These are phyloP conservation scores for Procambarus clarkii DNA, from an alignment of 1,140 invertebrate genomes.

Conservation along the genomic window DNA sequence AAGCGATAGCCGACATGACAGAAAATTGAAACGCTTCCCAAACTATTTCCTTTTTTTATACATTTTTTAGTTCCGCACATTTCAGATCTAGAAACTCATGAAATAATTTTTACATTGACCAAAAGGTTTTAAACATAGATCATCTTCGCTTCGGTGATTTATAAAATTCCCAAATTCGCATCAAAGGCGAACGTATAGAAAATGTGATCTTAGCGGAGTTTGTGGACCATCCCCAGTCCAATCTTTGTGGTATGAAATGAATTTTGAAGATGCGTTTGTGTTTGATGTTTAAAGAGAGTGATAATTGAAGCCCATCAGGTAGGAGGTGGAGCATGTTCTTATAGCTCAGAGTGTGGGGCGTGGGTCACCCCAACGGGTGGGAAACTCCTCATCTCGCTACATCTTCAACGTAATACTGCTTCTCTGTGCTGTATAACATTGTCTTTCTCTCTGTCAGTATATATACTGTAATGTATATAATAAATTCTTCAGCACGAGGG, in stretches of 20 bases:
- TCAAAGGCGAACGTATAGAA: not conserved
- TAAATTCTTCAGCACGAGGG: too few species aligned
- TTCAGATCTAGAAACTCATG: not conserved
- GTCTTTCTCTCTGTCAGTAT: too few species aligned
- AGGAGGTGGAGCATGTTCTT: too few species aligned
- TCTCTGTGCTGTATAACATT: too few species aligned
- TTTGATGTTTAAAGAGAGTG: not conserved
- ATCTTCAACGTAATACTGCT: too few species aligned
- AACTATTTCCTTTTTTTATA: not conserved
- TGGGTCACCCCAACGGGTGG: too few species aligned
- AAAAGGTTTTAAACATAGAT: not conserved
- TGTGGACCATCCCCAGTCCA: not conserved
- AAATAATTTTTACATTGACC: not conserved
- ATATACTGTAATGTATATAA: too few species aligned
- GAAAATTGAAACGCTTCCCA: not conserved
- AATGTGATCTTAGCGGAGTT: not conserved
- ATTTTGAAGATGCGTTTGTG: not conserved
- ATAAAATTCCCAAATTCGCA: not conserved
- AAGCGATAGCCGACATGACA: not conserved
- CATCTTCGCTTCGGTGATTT: not conserved
- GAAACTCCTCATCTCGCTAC: too few species aligned
- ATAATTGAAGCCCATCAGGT: not conserved
- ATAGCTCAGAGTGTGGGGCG: too few species aligned
- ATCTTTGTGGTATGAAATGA: not conserved
- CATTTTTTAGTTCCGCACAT: not conserved